Conservation (phyloP, 2,888 invertebrate species). For the Gisinianus flammeolus region DNA sequence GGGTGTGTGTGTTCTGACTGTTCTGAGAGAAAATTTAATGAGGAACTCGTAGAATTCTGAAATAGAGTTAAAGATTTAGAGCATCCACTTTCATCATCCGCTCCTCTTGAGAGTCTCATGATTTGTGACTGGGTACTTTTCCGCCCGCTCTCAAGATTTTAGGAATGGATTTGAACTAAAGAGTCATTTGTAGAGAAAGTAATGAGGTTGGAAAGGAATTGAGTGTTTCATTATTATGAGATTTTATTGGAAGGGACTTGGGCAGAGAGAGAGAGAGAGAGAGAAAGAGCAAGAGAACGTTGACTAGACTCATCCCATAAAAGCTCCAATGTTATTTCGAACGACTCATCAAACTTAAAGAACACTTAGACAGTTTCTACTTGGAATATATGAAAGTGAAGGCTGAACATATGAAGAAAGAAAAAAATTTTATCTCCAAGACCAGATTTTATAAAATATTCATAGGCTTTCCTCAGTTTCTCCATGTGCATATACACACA, state of each 20-base stretch:
- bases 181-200: neutral
- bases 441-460: neutral
- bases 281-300: neutral
- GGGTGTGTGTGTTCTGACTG: too few species aligned
- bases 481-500: neutral
- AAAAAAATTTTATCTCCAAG: neutral
- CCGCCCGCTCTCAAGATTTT: too few species aligned
- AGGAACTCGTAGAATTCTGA: too few species aligned
- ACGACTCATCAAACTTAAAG: neutral
- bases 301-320: conserved; percentile 16
- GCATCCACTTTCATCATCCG: too few species aligned
- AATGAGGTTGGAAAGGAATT: conserved; percentile 13
- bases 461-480: neutral
- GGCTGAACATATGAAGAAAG: neutral
- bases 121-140: too few species aligned
- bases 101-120: too few species aligned
- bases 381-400: neutral
- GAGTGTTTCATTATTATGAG: conserved; percentile 24
- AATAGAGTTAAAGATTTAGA: too few species aligned
- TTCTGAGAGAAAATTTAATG: too few species aligned
- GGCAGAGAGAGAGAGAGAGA: too few species aligned
- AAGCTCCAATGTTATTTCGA: conserved; percentile 10
- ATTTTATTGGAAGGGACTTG: neutral
- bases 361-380: neutral
- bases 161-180: too few species aligned